A percentile compares a stretch with the other conserved stretches of the same genome.
These are phyloP conservation scores for Formica exsecta DNA, from an alignment of 1,140 invertebrate genomes.

Conservation along the genomic window DNA sequence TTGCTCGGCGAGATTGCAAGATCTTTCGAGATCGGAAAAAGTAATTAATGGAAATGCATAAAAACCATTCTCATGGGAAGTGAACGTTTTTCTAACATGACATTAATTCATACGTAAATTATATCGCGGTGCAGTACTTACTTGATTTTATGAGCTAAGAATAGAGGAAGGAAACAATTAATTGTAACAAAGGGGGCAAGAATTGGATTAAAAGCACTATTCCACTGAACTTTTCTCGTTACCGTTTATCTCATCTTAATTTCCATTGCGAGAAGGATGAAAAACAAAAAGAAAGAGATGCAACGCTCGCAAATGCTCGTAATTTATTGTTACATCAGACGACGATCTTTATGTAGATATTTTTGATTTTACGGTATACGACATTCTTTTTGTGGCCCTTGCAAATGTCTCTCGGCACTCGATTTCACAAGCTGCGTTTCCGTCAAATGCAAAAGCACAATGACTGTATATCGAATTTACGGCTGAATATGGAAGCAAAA, in stretches of 20 bases:
- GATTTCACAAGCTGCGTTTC: constrained; percentile 32
- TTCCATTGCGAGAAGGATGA: not conserved
- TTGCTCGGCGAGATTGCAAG: not conserved
- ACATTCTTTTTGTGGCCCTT: not conserved
- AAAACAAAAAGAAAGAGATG: constrained; percentile 36
- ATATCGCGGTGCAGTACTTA: not conserved
- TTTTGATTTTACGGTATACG: not conserved
- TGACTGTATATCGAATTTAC: constrained; percentile 67
- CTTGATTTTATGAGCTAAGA: constrained; percentile 38
- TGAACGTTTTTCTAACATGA: constrained; percentile 17
- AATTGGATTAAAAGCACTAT: constrained; percentile 22
- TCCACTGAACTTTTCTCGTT: constrained; percentile 9
- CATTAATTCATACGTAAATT: constrained; percentile 4
- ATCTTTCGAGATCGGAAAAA: not conserved
- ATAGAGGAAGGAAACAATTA: constrained; percentile 56
- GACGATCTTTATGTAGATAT: not conserved
- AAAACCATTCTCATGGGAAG: not conserved
- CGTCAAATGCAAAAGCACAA: constrained; percentile 60
- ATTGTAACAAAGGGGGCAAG: constrained; percentile 22
- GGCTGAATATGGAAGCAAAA: constrained; percentile 71
- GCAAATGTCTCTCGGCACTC: constrained; percentile 13
- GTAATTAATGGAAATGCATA: constrained; percentile 3
- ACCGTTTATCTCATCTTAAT: constrained; percentile 50
- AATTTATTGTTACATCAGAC: not conserved
- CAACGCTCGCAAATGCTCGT: not conserved